Conservation (phyloP, 2,797 vertebrate genomes). For the Lacerta agilis region DNA sequence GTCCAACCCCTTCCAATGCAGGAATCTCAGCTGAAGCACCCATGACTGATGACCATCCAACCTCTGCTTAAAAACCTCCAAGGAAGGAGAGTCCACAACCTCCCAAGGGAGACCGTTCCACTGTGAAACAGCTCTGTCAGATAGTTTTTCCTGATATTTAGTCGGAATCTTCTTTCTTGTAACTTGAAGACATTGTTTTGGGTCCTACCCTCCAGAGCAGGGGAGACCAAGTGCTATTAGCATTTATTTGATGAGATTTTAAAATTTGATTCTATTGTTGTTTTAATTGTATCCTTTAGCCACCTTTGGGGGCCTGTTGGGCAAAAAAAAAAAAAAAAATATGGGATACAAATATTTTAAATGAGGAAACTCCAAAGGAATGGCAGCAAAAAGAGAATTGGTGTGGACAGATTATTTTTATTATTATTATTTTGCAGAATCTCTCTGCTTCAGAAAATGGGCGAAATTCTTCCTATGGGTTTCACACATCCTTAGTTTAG, state of each 20-base stretch:
- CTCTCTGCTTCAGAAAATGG: background rate
- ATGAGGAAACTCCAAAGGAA: background rate
- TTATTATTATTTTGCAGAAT: background rate
- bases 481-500: slow-evolving; percentile 40
- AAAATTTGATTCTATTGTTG: background rate
- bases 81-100: too few relatives aligned
- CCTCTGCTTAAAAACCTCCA: too few relatives aligned
- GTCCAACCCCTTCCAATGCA: too few relatives aligned
- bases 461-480: slow-evolving; percentile 28
- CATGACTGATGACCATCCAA: too few relatives aligned
- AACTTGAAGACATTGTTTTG: too few relatives aligned
- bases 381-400: slow-evolving; percentile 1
- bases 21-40: too few relatives aligned
- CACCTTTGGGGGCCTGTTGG: background rate
- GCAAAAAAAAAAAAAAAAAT: background rate
- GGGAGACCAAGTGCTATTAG: background rate
- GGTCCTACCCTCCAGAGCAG: too few relatives aligned
- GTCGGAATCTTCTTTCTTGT: too few relatives aligned
- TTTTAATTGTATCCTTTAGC: background rate
- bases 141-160: too few relatives aligned
- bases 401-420: background rate
- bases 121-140: too few relatives aligned
- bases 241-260: background rate
- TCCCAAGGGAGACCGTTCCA: too few relatives aligned
- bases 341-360: background rate